Evolutionary conservation across 2,797 vertebrate genomes (phyloP).

Genomic region (Lepus oiostolus): DNA sequence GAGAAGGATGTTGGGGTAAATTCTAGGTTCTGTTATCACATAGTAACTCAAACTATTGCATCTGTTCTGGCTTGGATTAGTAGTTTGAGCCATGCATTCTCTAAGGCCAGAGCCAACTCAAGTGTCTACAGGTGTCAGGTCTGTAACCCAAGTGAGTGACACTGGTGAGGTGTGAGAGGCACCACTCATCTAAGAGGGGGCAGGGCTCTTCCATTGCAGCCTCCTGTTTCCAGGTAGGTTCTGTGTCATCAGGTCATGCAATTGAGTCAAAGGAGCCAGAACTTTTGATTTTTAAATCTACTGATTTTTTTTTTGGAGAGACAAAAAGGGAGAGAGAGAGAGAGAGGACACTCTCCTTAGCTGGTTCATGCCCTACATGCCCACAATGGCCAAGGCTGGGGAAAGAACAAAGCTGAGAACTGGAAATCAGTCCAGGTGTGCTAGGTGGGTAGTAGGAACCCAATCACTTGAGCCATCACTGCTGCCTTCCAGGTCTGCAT

Average conservation of each 20-base stretch:
- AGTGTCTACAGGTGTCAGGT: neutral
- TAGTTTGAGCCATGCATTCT: neutral
- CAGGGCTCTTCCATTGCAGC: fast-evolving
- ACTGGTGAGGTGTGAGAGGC: neutral
- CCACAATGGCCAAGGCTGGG: too few species aligned
- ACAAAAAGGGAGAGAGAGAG: too few species aligned
- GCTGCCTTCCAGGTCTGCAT: too few species aligned
- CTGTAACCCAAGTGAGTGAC: neutral
- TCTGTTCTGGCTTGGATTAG: neutral
- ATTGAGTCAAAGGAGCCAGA: neutral
- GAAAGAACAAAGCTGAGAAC: too few species aligned
- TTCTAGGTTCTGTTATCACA: neutral
- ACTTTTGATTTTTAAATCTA: neutral
- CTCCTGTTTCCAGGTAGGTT: neutral
- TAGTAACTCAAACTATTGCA: neutral
- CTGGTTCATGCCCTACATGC: too few species aligned
- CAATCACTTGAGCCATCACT: too few species aligned
- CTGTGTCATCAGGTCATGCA: neutral
- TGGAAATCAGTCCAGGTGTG: too few species aligned
- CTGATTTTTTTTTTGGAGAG: neutral
- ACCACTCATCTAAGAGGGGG: fast-evolving
- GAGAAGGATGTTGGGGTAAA: neutral
- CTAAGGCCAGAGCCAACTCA: neutral
- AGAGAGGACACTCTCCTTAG: too few species aligned
- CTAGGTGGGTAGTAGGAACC: too few species aligned